These are phyloP conservation scores for Drosophila equinoxialis DNA, from an alignment of 1,140 invertebrate species.

Conservation along the genomic window DNA sequence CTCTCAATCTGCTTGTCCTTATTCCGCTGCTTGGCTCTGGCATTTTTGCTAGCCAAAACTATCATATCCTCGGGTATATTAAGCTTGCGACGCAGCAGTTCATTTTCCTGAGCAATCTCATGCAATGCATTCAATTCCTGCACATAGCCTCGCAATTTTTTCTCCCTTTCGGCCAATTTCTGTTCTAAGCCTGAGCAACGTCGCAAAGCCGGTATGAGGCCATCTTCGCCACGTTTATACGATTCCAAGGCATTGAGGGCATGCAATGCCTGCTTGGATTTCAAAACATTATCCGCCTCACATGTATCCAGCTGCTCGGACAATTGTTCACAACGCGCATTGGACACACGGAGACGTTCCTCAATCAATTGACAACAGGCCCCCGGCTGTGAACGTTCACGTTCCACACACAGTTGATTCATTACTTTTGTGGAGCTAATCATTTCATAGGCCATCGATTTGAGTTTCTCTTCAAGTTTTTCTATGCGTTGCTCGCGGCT, in stretches of 20 bases:
- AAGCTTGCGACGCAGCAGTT: conserved; percentile 59
- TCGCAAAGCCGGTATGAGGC: conserved; percentile 62
- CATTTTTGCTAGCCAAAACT: conserved; percentile 63
- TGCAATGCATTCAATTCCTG: conserved; percentile 77
- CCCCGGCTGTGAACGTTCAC: conserved; percentile 51
- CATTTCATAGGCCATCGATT: conserved; percentile 73
- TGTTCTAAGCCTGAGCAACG: conserved; percentile 71
- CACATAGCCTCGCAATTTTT: conserved; percentile 65
- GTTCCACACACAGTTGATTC: conserved; percentile 67
- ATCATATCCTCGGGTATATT: conserved; percentile 78
- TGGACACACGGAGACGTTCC: conserved; percentile 56
- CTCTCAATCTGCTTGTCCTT: conserved; percentile 82
- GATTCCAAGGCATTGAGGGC: conserved; percentile 70
- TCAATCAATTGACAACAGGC: conserved; percentile 73
- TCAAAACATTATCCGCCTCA: conserved; percentile 78
- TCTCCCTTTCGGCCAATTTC: conserved; percentile 70
- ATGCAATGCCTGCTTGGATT: conserved; percentile 78
- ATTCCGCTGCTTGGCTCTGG: conserved; percentile 70
- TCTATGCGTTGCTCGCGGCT: conserved; percentile 70
- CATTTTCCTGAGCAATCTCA: conserved; percentile 75
- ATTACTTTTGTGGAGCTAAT: conserved; percentile 72
- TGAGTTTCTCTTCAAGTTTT: conserved; percentile 64
- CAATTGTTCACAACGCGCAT: conserved; percentile 58
- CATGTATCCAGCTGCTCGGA: conserved; percentile 72
- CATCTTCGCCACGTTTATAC: conserved; percentile 77